A percentile compares a stretch with the other conserved stretches of the same genome.
Evolutionary conservation across 2,888 invertebrate genomes (phyloP).

Genomic region (Bembecia ichneumoniformis): DNA sequence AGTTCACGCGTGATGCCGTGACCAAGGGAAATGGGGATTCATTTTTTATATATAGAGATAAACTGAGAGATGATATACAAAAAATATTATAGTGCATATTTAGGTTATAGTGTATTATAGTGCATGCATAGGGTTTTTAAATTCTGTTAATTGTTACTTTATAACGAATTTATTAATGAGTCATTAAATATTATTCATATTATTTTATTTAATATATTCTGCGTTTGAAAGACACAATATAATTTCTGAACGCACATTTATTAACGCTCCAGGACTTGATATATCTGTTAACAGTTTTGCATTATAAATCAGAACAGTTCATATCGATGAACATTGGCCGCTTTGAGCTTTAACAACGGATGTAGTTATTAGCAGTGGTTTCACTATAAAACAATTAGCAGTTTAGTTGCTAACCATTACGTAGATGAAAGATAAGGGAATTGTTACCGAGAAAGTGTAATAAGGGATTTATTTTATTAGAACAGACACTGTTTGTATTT

Average conservation of each 20-base stretch:
- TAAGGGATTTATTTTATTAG: not conserved
- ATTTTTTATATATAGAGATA: too few relatives aligned
- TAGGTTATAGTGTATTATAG: too few relatives aligned
- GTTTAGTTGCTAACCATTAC: conserved; percentile 52
- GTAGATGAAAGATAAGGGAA: conserved; percentile 52
- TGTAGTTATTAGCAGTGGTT: conserved; percentile 36
- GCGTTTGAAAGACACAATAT: not conserved
- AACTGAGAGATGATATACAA: too few relatives aligned
- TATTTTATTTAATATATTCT: not conserved
- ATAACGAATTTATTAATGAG: not conserved
- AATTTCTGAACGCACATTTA: conserved; percentile 19
- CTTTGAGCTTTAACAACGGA: conserved; percentile 51
- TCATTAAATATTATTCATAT: not conserved
- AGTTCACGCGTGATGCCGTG: too few relatives aligned
- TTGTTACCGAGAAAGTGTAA: conserved; percentile 21
- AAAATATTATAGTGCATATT: too few relatives aligned
- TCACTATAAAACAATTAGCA: conserved; percentile 47
- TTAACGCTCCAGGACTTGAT: conserved; percentile 46
- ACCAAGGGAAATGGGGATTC: too few relatives aligned
- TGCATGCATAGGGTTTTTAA: too few relatives aligned
- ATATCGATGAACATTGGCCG: conserved; percentile 41
- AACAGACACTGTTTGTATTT: not conserved
- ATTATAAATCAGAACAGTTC: conserved; percentile 60
- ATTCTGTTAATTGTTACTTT: too few relatives aligned
- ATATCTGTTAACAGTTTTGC: conserved; percentile 38